A percentile compares a stretch with the other conserved stretches of the same genome.
phyloP scores from a whole-genome alignment of 2,888 invertebrate genomes.

The Trichogramma dendrolimi region DNA sequence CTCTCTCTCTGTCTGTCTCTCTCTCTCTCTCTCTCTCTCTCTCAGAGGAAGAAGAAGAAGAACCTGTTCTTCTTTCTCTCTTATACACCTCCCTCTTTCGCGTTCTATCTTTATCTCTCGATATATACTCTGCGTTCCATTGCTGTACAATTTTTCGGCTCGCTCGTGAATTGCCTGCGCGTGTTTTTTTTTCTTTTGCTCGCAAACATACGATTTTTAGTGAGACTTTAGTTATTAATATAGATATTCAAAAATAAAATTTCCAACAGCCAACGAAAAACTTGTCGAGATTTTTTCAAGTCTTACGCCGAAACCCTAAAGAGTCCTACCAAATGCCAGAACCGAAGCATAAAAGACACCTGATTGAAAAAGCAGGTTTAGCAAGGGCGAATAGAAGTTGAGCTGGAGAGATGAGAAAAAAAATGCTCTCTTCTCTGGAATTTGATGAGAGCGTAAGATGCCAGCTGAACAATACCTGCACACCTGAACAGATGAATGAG shows the following conservation, averaged over 20 bases:
- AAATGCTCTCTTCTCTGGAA: constrained; percentile 14
- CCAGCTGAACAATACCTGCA: constrained; percentile 1
- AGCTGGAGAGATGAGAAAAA: constrained; percentile 16
- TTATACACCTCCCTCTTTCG: constrained; percentile 10
- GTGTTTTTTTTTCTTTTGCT: no score
- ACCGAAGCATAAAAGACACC: background rate
- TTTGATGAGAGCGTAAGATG: constrained; percentile 15
- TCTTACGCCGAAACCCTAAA: no score
- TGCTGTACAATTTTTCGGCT: no score
- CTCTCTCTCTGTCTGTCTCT: background rate
- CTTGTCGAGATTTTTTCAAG: no score
- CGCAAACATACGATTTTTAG: no score
- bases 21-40: constrained; percentile 3
- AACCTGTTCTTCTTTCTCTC: constrained; percentile 15
- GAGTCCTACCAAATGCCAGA: background rate
- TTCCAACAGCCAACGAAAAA: no score
- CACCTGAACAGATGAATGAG: no score
- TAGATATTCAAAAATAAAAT: no score
- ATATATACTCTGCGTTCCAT: background rate
- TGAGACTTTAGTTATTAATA: no score
- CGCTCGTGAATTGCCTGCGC: no score
- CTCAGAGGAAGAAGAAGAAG: no score
- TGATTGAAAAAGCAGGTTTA: constrained; percentile 14
- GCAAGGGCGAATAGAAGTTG: background rate
- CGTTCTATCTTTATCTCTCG: constrained; percentile 13